phyloP scores from a whole-genome alignment of 1,140 invertebrate species.

The Psilanteris sp. region DNA sequence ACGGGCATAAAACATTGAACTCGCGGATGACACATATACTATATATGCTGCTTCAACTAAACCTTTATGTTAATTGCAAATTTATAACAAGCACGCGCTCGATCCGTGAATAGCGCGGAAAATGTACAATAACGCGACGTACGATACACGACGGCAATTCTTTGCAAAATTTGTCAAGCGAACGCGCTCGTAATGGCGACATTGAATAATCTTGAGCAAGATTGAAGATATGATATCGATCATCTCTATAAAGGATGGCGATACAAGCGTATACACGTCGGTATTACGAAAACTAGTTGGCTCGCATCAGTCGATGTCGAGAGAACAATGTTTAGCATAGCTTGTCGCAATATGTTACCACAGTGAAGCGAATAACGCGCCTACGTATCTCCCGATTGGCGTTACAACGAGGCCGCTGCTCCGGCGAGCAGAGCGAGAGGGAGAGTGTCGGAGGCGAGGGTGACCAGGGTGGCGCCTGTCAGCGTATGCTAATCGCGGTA shows the following conservation, averaged over 20 bases:
- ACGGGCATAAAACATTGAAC: no score
- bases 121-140: no score
- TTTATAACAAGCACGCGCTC: no score
- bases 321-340: slow-evolving; percentile 72
- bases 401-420: slow-evolving; percentile 6
- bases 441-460: slow-evolving; percentile 37
- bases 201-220: slow-evolving; percentile 45
- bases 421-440: slow-evolving; percentile 17
- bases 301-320: slow-evolving; percentile 71
- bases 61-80: no score
- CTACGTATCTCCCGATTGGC: slow-evolving; percentile 40
- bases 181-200: slow-evolving; percentile 25
- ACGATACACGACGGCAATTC: no score
- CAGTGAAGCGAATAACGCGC: slow-evolving; percentile 46
- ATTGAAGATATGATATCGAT: slow-evolving; percentile 51
- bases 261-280: slow-evolving; percentile 15
- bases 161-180: slow-evolving; percentile 29
- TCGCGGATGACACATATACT: no score
- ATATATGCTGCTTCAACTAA: no score
- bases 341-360: slow-evolving; percentile 74
- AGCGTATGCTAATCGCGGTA: slow-evolving; percentile 75
- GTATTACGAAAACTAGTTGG: slow-evolving; percentile 65
- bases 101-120: no score
- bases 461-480: slow-evolving; percentile 64
- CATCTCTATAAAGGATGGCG: slow-evolving; percentile 25